Base-by-base conservation (phyloP, 2,113 vertebrate species). In the Cairina moschata region DNA sequence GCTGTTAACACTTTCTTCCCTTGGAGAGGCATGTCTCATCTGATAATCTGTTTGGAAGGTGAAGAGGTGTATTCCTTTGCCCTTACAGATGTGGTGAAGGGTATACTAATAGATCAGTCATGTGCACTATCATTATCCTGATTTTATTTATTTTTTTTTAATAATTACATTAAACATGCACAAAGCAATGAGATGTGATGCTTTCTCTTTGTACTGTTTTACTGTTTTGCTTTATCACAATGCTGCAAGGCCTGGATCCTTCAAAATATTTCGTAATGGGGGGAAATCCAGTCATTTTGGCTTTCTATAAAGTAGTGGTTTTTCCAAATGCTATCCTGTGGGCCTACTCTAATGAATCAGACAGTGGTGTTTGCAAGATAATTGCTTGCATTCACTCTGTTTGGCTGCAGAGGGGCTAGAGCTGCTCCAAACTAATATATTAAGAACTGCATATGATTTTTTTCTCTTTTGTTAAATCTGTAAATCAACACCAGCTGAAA, bases 401-500 rank as follows among this genome's bases (percentile, higher is more conserved):
- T 77, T 83, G 71, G 40, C 71, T 91, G 25, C 36, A 58, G 65
- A 52, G 20, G 15, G 8, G 34, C 52, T 84, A 83, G 46, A 87
- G 8, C 58, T 84, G 38, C 71, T 92, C 32, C 67, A 85, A 79
- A 79, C 6, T 3, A 66, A 84, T 67, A 25, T 40, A 28, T 54
- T 72, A 79, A 84, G 56, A 67, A 40, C 25, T 82, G 69, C 4
- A 17, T 62, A 15, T 31, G 69, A 48, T n/a, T 46, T 91, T 66
- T 82, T 93, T 88, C 21, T 48, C 46, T 48, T 48, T 59, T 44
- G 20, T 90, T 93, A 59, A 86, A 75, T 81, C 38, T 91, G 36
- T 75, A 91, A 87, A 95, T 86, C 68, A 75, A 58, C 28, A 65
- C 65, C 83, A 95, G 69, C 54, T 79, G 86, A 87, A 89, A 59